Percentiles rank a stretch among this genome's conserved stretches.
Conservation (phyloP, 2,113 vertebrate species). For the Ctenodactylus gundi region DNA sequence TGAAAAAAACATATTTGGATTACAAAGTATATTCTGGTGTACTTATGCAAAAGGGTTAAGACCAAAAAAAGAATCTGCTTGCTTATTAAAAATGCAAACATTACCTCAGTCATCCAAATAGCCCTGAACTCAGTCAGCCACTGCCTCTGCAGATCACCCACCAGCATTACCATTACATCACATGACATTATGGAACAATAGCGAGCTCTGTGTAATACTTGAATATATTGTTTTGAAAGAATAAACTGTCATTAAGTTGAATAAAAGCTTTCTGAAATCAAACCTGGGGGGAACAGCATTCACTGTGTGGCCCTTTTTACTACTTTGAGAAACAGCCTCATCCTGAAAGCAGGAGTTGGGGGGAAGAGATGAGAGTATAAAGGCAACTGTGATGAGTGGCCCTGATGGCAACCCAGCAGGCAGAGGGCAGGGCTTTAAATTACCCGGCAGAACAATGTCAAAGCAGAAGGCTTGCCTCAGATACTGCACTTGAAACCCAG, state of each 20-base stretch:
- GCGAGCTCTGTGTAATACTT: constrained; percentile 63
- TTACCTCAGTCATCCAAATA: constrained; percentile 72
- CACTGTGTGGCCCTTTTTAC: constrained; percentile 59
- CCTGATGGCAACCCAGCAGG: background rate
- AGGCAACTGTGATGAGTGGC: background rate
- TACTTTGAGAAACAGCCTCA: constrained; percentile 62
- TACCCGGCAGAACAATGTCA: background rate
- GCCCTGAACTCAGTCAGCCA: constrained; percentile 35
- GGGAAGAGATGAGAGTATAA: constrained; percentile 11
- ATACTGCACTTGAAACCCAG: constrained; percentile 6
- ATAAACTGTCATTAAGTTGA: constrained; percentile 75
- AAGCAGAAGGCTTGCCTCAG: background rate
- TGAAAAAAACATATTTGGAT: constrained; percentile 35
- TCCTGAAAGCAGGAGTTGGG: constrained; percentile 23
- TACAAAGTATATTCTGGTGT: constrained; percentile 21
- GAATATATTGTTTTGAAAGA: constrained; percentile 70
- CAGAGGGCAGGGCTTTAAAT: background rate
- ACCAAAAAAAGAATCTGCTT: constrained; percentile 70
- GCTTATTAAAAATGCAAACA: constrained; percentile 69
- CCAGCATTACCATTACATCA: constrained; percentile 65
- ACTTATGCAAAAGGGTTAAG: constrained; percentile 59
- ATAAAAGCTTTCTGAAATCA: constrained; percentile 75
- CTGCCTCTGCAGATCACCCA: constrained; percentile 73
- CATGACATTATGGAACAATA: constrained; percentile 70
- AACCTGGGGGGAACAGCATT: constrained; percentile 56